Evolutionary conservation across 2,797 vertebrate genomes (phyloP), one percentile per base, ranked within the genome.

Genomic region (Micrastur ruficollis): DNA sequence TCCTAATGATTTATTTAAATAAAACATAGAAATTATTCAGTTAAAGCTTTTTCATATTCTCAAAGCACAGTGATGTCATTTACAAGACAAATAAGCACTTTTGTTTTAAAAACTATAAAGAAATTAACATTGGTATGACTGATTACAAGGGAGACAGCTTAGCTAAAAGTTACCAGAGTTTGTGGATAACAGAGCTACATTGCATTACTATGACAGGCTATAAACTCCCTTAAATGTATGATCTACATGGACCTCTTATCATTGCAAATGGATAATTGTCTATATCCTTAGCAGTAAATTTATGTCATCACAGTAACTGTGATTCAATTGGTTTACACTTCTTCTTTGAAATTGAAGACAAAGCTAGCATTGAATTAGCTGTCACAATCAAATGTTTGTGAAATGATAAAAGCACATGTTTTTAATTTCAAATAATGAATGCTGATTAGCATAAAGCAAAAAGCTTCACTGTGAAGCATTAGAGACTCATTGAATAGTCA

Each of bases 351-450:
- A 86, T 3, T 90, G 62, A 97, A 96, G 73, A 97, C 97, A 98
- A 98, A 97, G 89, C 52, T 93, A 74, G 80, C 95, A 96, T 97
- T 98, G 96, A 98, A 92, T 94, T 97, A 93, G 55, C 38, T 96
- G 73, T 96, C 71, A 97, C 97, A 98, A 98, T 97, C 97, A 97
- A 98, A 98, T 98, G 93, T 96, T 98, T 98, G 96, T 97, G 91
- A 95, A 97, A 97, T 97, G 96, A 97, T 96, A 91, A 92, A 98
- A 97, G 95, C 93, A 93, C 68, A 89, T 93, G 78, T 59, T 97
- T 97, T 97, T 96, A 96, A 97, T 94, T 97, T 92, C 92, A 97
- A 95, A 90, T 97, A 97, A 90, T 84, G 86, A 91, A 86, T 73
- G 47, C 67, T 97, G 80, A 98, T 98, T 97, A 97, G 73, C 96